phyloP scores from a whole-genome alignment of 1,140 invertebrate species.

The Acyrthosiphon pisum region DNA sequence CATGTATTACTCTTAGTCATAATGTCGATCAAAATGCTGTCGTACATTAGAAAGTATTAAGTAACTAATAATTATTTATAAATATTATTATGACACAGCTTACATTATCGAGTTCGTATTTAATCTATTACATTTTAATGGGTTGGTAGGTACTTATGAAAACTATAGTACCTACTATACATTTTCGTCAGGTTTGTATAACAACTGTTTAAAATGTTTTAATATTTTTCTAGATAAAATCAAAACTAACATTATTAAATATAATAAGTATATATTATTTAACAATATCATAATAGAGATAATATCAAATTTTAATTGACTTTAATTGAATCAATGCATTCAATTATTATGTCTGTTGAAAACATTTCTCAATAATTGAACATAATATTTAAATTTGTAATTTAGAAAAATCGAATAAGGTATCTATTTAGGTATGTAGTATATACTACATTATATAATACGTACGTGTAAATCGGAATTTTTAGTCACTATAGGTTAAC shows the following conservation, averaged over 20 bases:
- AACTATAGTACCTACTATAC: not conserved
- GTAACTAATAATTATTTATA: not conserved
- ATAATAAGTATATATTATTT: not conserved
- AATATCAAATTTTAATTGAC: not conserved
- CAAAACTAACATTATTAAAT: not conserved
- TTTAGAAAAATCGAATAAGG: not conserved
- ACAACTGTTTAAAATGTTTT: no score
- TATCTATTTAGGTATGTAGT: not conserved
- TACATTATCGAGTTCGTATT: not conserved
- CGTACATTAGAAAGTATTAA: not conserved
- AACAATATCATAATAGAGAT: not conserved
- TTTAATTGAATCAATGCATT: not conserved
- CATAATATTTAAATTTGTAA: not conserved
- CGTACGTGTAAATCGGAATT: no score
- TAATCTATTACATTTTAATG: not conserved
- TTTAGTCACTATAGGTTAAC: not conserved
- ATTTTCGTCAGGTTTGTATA: not conserved
- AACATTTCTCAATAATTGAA: not conserved
- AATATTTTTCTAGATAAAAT: not conserved
- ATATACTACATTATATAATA: not conserved
- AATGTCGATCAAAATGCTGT: not conserved
- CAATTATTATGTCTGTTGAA: not conserved
- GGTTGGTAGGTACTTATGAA: not conserved
- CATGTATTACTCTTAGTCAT: not conserved
- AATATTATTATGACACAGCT: not conserved